Evolutionary conservation across 2,888 invertebrate species (phyloP).

Genomic region (Prosopocoilus inquinatus): DNA sequence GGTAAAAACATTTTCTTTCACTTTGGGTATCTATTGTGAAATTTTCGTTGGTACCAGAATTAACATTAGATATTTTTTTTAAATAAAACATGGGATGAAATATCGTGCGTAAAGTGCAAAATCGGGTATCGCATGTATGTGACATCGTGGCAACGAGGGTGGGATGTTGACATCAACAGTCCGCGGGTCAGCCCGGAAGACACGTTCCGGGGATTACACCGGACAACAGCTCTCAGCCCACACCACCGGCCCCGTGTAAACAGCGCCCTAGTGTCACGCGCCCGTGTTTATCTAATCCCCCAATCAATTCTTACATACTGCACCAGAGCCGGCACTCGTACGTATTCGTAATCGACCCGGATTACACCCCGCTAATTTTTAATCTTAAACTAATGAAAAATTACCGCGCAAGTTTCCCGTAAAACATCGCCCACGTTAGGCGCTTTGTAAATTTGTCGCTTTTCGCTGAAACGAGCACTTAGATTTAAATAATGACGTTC

Average conservation of each 20-base stretch:
- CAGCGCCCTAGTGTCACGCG: conserved; percentile 38
- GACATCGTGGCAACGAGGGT: conserved; percentile 42
- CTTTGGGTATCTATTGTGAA: too few relatives aligned
- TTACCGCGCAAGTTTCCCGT: conserved; percentile 2
- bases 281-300: conserved; percentile 33
- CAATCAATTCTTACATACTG: conserved; percentile 29
- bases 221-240: conserved; percentile 34
- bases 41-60: too few relatives aligned
- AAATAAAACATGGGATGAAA: not conserved
- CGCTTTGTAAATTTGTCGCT: conserved; percentile 1
- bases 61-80: too few relatives aligned
- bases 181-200: conserved; percentile 44
- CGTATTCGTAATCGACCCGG: too few relatives aligned
- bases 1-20: too few relatives aligned
- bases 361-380: too few relatives aligned
- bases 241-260: conserved; percentile 36
- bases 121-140: conserved; percentile 25
- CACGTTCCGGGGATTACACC: conserved; percentile 45
- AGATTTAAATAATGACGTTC: conserved; percentile 47
- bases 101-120: conserved; percentile 11
- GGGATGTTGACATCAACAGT: conserved; percentile 45
- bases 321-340: not conserved
- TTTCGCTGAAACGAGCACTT: conserved; percentile 24
- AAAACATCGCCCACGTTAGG: too few relatives aligned
- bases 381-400: too few relatives aligned